These are phyloP conservation scores for Boulengeromyrus knoepffleri DNA, from an alignment of 2,113 vertebrate genomes.

Conservation along the genomic window DNA sequence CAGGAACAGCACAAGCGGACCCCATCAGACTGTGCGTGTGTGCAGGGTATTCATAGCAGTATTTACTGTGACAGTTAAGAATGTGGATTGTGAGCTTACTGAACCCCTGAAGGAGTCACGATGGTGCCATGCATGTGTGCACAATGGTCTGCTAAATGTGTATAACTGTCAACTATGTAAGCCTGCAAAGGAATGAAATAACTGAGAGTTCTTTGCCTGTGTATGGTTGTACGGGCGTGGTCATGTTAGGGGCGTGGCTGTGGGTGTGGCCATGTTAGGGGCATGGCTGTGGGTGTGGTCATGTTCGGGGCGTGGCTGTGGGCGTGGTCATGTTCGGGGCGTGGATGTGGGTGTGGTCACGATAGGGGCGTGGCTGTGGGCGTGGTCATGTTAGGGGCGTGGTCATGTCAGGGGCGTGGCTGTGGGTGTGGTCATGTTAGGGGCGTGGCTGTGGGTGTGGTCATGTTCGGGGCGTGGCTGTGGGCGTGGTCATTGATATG, in stretches of 20 bases:
- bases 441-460: not conserved
- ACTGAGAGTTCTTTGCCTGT: not conserved
- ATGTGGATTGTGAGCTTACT: not conserved
- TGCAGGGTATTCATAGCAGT: not conserved
- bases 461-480: not conserved
- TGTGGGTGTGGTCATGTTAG: not conserved
- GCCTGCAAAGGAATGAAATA: not conserved
- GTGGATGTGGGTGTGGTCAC: not conserved
- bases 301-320: not conserved
- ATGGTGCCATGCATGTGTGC: no score
- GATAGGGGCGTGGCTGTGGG: not conserved
- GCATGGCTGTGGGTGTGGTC: no score
- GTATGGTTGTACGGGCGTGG: not conserved
- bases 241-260: not conserved
- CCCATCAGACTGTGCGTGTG: slow-evolving; percentile 21
- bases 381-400: not conserved
- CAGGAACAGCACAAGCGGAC: slow-evolving; percentile 44
- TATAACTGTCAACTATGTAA: not conserved
- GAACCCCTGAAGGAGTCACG: not conserved
- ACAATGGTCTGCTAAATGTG: not conserved
- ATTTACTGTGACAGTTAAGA: not conserved
- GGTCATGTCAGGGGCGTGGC: no score
- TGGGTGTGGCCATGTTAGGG: no score
- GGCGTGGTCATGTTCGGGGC: not conserved
- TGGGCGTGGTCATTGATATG: not conserved